Evolutionary conservation across 2,113 vertebrate species (phyloP).

Genomic region (Seriola rivoliana): DNA sequence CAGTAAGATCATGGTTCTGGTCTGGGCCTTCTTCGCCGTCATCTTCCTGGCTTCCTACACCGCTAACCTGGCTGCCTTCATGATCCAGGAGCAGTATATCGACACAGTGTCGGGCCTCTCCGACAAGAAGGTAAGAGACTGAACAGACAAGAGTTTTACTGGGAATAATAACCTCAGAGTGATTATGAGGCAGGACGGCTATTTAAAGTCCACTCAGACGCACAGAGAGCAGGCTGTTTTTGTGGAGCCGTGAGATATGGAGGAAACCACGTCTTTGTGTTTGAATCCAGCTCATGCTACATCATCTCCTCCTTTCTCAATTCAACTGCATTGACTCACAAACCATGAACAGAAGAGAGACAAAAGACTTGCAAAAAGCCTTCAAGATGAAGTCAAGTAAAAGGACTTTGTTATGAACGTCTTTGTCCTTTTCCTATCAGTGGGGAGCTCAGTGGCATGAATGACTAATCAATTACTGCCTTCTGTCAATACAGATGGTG

Average conservation of each 20-base stretch:
- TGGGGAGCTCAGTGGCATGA: conserved; percentile 58
- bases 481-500: conserved; percentile 72
- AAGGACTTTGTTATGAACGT: conserved; percentile 58
- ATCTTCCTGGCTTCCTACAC: conserved; percentile 99
- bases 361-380: conserved; percentile 38
- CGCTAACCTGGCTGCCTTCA: conserved; percentile 97
- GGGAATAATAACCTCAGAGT: neutral
- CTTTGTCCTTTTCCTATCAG: conserved; percentile 69
- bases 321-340: conserved; percentile 43
- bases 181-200: neutral
- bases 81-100: conserved; percentile 99
- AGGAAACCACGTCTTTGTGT: conserved; percentile 30
- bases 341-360: conserved; percentile 27
- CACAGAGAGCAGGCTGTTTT: neutral
- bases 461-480: conserved; percentile 72
- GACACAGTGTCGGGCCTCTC: conserved; percentile 98
- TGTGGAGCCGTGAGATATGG: conserved; percentile 35
- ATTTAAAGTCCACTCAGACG: conserved; percentile 19
- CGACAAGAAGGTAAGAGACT: conserved; percentile 93
- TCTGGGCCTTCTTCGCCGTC: conserved; percentile 99
- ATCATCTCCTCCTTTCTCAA: conserved; percentile 8
- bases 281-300: conserved; percentile 13
- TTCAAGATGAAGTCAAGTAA: conserved; percentile 48
- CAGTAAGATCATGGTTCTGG: conserved; percentile 98
- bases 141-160: conserved; percentile 15